Base-by-base conservation (phyloP, 2,888 invertebrate species). In the Drosophila gaucha region DNA sequence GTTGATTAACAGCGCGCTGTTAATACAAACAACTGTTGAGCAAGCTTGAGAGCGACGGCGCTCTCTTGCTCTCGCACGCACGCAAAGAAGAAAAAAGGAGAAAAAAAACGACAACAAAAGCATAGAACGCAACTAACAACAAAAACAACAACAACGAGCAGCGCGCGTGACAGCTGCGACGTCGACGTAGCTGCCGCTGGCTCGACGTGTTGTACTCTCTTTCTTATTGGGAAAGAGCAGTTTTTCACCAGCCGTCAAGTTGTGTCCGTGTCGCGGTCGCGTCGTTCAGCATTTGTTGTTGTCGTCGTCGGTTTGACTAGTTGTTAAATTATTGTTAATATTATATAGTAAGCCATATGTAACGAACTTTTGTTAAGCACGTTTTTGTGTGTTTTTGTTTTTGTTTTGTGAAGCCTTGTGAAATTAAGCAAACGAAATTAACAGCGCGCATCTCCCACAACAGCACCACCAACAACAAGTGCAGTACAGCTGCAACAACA, bases 211-310 rank as follows among this genome's bases (percentile, higher is more conserved):
- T 71, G 43, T 73, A 72, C 77, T 74, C 73, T 72, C 77, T 74
- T 69, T 75, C 74, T 67, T 78, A 75, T 78, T 74, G 78, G 75
- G 78, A 74, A 78, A 77, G 78, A 77, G 77, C 77, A 77, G 78
- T 77, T 80, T 78, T 78, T 80, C 80, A 76, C 57, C 72, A 76
- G 60, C 75, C 72, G 76, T 77, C 76, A 79, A 79, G 76, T 79
- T 59, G 75, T 47, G 64, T 63, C 76, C 65, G 80, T 74, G 69
- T 79, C 74, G 74, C 74, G 74, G 70, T 74, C 75, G 79, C 75
- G 63, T 67, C 65, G 64, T 18, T 54, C 39, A 63, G 1, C 63
- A 63, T 70, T 59, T 76, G 56, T 68, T 68, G 44, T 24, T 44
- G 58, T 77, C 65, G 62, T 63, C 55, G 41, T 46, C 47, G 51